Base-by-base conservation (phyloP, 2,797 vertebrate genomes). In the Tenualosa ilisha region DNA sequence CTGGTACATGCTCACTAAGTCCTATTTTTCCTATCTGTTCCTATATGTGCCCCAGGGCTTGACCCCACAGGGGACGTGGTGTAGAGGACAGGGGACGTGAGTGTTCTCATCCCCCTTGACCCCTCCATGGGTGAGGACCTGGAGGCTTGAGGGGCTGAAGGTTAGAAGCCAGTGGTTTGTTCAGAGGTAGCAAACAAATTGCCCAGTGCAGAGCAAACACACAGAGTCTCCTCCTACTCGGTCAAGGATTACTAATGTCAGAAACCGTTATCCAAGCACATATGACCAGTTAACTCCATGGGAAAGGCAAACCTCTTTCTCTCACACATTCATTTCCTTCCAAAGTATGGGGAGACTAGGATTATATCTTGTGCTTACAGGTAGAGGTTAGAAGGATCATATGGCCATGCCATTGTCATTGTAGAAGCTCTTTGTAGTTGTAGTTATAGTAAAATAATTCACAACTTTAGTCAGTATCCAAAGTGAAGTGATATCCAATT, bases 141-240 rank as follows among this genome's bases (percentile, higher is more conserved):
- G 9, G 63, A 65, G 63, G 63, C 63, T 65, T 31, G 63, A 37
- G 65, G 83, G 83, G 79, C 49, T 85, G 84, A 87, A 87, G 56
- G 63, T 65, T 83, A 82, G 72, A 83, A 75, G 43, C 54, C 79
- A 65, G 37, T 65, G 84, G 81, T 87, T 85, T 87, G 84, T 56
- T 82, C 84, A 84, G 82, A 72, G 59, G 81, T 75, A 82, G 81
- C 26, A 86, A 88, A 85, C 82, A 86, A 87, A 83, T 63, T 26
- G 68, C 49, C 49, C 72, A 56, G 81, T 81, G 82, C 72, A 86
- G 81, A 86, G 63, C 82, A 86, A 86, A 88, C 85, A 75, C 31
- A 75, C 68, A 0, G 68, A 75, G 68, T 75, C 68, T 75, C 68
- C 68, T 40, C 68, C 68, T 40, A 75, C 68, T 31, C 68, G 68